Conservation (phyloP, 1,140 invertebrate species). For the Platorchestia sp. region DNA sequence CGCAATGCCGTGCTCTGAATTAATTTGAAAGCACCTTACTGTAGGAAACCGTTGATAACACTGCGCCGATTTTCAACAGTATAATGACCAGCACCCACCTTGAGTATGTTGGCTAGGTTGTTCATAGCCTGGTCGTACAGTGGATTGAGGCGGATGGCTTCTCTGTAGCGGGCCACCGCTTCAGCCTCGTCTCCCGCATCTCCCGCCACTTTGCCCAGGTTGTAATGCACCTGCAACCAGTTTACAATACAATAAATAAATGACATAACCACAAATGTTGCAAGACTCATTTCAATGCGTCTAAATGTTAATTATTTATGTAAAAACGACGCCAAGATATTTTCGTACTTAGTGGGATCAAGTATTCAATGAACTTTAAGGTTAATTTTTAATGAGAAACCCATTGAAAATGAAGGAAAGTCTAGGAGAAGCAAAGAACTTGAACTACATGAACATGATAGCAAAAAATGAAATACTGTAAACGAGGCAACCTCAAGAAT, state of each 20-base stretch:
- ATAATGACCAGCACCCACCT: conserved; percentile 85
- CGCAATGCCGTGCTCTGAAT: too few species aligned
- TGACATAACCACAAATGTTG: neutral
- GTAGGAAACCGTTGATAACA: too few species aligned
- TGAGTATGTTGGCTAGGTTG: conserved; percentile 93
- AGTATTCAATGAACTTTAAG: neutral
- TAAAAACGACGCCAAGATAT: neutral
- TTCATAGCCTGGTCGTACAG: conserved; percentile 97
- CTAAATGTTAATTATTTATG: neutral
- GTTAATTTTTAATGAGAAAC: neutral
- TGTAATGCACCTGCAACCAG: conserved; percentile 89
- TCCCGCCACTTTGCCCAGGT: conserved; percentile 87
- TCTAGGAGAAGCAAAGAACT: neutral
- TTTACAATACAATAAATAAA: neutral
- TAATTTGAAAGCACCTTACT: too few species aligned
- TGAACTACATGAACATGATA: neutral
- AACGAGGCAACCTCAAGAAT: too few species aligned
- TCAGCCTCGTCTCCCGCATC: conserved; percentile 79
- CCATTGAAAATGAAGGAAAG: neutral
- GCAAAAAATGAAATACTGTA: too few species aligned
- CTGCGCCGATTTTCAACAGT: too few species aligned
- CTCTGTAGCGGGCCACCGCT: conserved; percentile 84
- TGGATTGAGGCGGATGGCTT: conserved; percentile 85
- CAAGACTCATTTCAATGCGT: neutral
- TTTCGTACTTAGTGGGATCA: neutral